These are phyloP conservation scores for Mesoclemmys tuberculata DNA, from an alignment of 2,113 vertebrate species.

Conservation along the genomic window DNA sequence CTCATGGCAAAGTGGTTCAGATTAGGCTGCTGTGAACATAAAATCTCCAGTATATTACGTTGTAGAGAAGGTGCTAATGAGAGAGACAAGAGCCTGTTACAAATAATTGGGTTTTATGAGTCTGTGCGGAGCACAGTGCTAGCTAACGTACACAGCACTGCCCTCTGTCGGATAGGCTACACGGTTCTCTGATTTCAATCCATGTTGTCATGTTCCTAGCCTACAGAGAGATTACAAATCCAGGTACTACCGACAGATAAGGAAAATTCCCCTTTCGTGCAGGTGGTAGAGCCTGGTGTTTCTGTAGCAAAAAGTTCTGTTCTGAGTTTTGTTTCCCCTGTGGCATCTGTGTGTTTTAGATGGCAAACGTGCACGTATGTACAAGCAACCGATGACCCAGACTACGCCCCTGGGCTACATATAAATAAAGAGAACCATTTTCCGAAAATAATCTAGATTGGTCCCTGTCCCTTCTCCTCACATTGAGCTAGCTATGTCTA, in stretches of 20 bases:
- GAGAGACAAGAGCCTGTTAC: not conserved
- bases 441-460: not conserved
- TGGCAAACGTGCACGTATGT: not conserved
- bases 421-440: not conserved
- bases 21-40: not conserved
- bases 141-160: not conserved
- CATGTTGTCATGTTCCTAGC: not conserved
- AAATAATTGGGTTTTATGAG: not conserved
- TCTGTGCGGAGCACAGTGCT: not conserved
- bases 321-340: not conserved
- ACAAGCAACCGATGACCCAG: too few relatives aligned
- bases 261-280: not conserved
- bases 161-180: not conserved
- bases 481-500: not conserved
- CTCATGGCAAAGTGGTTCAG: not conserved
- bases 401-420: not conserved
- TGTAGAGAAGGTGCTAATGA: not conserved
- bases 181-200: not conserved
- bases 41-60: not conserved
- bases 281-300: not conserved
- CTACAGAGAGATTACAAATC: not conserved
- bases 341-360: not conserved
- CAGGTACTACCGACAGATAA: not conserved
- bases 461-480: not conserved
- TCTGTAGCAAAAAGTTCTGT: not conserved